Evolutionary conservation across 2,888 invertebrate species (phyloP), one percentile per base, ranked within the genome.

Genomic region (Perdita meconis): DNA sequence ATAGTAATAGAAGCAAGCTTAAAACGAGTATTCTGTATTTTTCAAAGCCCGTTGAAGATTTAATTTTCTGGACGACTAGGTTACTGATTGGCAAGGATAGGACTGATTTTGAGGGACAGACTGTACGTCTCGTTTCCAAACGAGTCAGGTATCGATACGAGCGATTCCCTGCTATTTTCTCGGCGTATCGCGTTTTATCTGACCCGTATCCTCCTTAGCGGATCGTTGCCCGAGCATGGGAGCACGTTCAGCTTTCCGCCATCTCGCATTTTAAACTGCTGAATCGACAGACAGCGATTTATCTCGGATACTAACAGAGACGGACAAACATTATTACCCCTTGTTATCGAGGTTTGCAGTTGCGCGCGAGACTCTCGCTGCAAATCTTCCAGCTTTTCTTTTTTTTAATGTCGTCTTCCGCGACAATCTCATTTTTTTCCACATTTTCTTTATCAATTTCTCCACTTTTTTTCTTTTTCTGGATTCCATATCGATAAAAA

Each of bases 261-360:
- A 85, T 87, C 78, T 82, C 81, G 77, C 74, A 68, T 80, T 81
- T 77, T 77, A 83, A 85, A 82, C 80, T 82, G 80, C 83, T 86
- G 86, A 87, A 86, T 80, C 82, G 80, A 84, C 80, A 83, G 65
- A 64, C 80, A 77, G 73, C 83, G 81, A 88, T 88, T 88, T 86
- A 84, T 88, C 88, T 86, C 81, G 81, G 80, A 80, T 79, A 74
- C 69, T 78, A n/a, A 72, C 73, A 63, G 59, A 73, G 65, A 47
- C 75, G 64, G 71, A 70, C 83, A 82, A 82, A 83, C 83, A 80
- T 80, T 83, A 75, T 82, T 83, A 78, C 83, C 56, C 50, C 65
- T 67, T 65, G 76, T 79, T 82, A 82, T 82, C 81, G 42, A 47
- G 34, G 59, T 38, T 34, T 51, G 67, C 68, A 79, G 70, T 59